These are phyloP conservation scores for Papilio polytes DNA, from an alignment of 1,140 invertebrate genomes.

Conservation along the genomic window DNA sequence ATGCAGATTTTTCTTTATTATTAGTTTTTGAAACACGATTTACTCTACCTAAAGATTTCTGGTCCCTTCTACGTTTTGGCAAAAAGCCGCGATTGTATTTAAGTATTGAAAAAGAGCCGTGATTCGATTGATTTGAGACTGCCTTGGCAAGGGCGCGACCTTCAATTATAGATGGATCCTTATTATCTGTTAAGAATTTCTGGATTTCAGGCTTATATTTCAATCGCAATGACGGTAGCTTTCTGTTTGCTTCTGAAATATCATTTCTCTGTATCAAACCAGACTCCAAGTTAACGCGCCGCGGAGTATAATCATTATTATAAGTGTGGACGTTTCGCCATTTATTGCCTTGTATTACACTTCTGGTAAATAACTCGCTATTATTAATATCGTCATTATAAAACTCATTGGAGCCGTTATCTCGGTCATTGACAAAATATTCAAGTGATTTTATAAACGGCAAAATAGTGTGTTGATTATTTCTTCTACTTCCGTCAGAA, in stretches of 20 bases:
- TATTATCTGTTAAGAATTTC: conserved; percentile 51
- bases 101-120: conserved; percentile 58
- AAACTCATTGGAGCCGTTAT: conserved; percentile 41
- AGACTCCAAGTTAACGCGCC: conserved; percentile 54
- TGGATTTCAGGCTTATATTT: conserved; percentile 64
- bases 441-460: conserved; percentile 71
- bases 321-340: conserved; percentile 75
- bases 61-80: conserved; percentile 50
- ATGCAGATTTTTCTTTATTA: conserved; percentile 38
- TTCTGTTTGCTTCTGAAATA: conserved; percentile 55
- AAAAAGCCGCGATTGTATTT: conserved; percentile 72
- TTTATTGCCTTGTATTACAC: conserved; percentile 63
- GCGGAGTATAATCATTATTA: conserved; percentile 67
- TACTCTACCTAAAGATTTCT: conserved; percentile 45
- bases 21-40: conserved; percentile 38
- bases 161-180: conserved; percentile 51
- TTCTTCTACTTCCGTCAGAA: conserved; percentile 44
- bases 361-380: conserved; percentile 60
- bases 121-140: conserved; percentile 63
- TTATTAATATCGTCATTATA: conserved; percentile 43
- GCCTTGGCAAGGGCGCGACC: conserved; percentile 56
- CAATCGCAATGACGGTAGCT: conserved; percentile 56
- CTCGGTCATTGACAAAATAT: conserved; percentile 54
- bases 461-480: conserved; percentile 59
- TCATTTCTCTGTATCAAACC: conserved; percentile 46